Base-by-base conservation (phyloP, 64 coral and sea anemone genomes). In the Stichodactyla helianthus region DNA sequence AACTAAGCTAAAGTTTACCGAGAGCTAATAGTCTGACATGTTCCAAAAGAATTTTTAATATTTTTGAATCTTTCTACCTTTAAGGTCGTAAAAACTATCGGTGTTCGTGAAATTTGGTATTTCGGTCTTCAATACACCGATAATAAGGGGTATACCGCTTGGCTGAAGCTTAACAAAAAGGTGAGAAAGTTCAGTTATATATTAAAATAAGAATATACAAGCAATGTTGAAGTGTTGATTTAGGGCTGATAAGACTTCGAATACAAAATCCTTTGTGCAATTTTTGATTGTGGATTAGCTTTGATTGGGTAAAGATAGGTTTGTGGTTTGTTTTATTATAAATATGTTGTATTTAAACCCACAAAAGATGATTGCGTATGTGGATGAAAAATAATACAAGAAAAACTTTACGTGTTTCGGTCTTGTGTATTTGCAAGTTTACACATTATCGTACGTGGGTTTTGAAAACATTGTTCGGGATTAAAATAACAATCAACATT, bases 151-250 rank as follows among this genome's bases (percentile, higher is more conserved):
- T 80, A 86, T n/a, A 16, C 53, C 7, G 92, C 93, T 2, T 99
- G 97, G 97, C 35, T 99, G 6, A 99, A 95, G 89, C 76, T 95
- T 8, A 99, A 95, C 54, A 99, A 99, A 82, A 99, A 99, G 93
- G 97, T 95, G 6, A 20, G 50, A 74, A 74, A 25, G 27, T 31
- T 27, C 9, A 25, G 23, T 6, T 13, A n/a, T 18, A 65, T 65
- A 65, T n/a, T n/a, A n/a, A n/a, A 8, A 22, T n/a, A n/a, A 0
- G 62, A 12, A 65, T 7, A n/a, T 65, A n/a, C 19, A 65, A n/a
- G 62, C 5, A 65, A 65, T 65, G 18, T 65, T 65, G 62, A 65
- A 16, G 62, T 65, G 20, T 65, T 5, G 18, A 7, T 65, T 12
- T 0, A 60, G 59, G 22, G 15, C 3, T n/a, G 62, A 65, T 5